phyloP scores from a whole-genome alignment of 1,140 invertebrate species.

The Drosophila athabasca region DNA sequence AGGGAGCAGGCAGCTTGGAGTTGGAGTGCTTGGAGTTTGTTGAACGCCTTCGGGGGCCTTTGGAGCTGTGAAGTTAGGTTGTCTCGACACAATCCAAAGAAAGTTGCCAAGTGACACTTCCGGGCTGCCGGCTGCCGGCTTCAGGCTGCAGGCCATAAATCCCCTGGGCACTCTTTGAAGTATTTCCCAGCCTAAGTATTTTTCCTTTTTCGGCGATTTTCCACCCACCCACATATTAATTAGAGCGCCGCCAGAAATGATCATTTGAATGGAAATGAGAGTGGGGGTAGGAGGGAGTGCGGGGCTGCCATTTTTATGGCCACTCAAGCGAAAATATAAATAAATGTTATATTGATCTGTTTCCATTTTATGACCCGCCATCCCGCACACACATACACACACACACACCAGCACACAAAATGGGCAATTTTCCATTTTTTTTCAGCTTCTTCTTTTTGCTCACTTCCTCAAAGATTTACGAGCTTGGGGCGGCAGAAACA shows the following conservation, averaged over 20 bases:
- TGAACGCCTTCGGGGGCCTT: background rate
- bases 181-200: conserved; percentile 1
- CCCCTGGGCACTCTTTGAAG: conserved; percentile 11
- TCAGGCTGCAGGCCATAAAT: conserved; percentile 54
- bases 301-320: conserved; percentile 50
- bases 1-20: too few relatives aligned
- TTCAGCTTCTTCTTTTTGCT: background rate
- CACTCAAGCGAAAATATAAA: conserved; percentile 63
- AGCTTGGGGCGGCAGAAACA: conserved; percentile 38
- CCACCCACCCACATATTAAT: conserved; percentile 56
- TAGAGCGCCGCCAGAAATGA: conserved; percentile 39
- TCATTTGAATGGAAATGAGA: conserved; percentile 42
- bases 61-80: conserved; percentile 25
- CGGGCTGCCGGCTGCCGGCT: conserved; percentile 36
- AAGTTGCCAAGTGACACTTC: conserved; percentile 68
- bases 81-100: conserved; percentile 1
- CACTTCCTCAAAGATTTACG: conserved; percentile 67
- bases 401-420: conserved; percentile 35
- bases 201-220: background rate
- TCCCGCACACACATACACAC: background rate
- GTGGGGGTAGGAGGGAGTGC: too few relatives aligned
- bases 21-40: background rate
- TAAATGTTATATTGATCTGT: conserved; percentile 77
- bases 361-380: conserved; percentile 43
- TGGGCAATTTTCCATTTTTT: conserved; percentile 79